Percentiles rank a stretch among this genome's conserved stretches.
phyloP scores from a whole-genome alignment of 2,888 invertebrate genomes.

The Drosophila neonasuta region DNA sequence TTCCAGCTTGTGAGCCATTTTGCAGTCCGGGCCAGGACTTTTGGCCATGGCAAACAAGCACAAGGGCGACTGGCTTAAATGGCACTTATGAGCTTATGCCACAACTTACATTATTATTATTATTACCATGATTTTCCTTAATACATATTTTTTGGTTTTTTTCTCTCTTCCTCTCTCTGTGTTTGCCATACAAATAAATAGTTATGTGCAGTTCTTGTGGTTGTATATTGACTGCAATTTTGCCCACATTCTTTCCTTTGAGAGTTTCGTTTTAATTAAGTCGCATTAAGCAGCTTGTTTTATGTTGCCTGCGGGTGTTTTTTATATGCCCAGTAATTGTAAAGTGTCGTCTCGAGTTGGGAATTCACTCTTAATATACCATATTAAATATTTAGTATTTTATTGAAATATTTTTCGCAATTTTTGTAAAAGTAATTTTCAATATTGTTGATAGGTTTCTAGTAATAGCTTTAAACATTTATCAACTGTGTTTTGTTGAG shows the following conservation, averaged over 20 bases:
- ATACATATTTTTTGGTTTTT: slow-evolving; percentile 32
- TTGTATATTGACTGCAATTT: slow-evolving; percentile 44
- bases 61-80: slow-evolving; percentile 68
- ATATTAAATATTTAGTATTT: neutral
- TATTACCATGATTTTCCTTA: slow-evolving; percentile 67
- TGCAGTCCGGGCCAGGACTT: slow-evolving; percentile 61
- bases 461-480: slow-evolving; percentile 9
- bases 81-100: slow-evolving; percentile 78
- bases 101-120: slow-evolving; percentile 78
- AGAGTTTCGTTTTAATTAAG: slow-evolving; percentile 67
- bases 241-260: neutral
- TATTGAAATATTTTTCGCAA: slow-evolving; percentile 12
- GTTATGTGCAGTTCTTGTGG: slow-evolving; percentile 61
- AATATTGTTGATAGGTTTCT: neutral
- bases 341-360: neutral
- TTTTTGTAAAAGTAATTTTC: too few species aligned
- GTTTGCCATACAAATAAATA: slow-evolving; percentile 65
- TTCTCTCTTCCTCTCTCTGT: neutral
- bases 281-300: slow-evolving; percentile 55
- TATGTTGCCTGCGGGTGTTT: slow-evolving; percentile 46
- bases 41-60: slow-evolving; percentile 35
- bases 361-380: neutral
- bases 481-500: slow-evolving; percentile 2
- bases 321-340: slow-evolving; percentile 20
- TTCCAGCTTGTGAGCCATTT: slow-evolving; percentile 69